A percentile compares a stretch with the other conserved stretches of the same genome.
Conservation (phyloP, 2,113 vertebrate species). For the Eptatretus burgeri region DNA sequence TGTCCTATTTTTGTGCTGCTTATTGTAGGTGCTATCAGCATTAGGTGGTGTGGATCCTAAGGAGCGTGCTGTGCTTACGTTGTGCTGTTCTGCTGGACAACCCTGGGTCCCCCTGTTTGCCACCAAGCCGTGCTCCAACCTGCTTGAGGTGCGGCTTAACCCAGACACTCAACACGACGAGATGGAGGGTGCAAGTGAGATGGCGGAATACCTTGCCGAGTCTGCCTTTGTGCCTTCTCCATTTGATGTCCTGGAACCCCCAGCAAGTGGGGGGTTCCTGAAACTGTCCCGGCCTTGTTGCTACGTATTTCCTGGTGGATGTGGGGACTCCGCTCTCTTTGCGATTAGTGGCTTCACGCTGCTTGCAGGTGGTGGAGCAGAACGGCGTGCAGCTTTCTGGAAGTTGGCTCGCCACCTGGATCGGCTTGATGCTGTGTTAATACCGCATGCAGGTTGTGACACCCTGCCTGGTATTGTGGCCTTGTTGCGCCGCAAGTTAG, state of each 20-base stretch:
- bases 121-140: conserved; percentile 47
- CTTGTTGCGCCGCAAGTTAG: not conserved
- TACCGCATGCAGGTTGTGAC: not conserved
- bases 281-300: conserved; percentile 2
- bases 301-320: conserved; percentile 1
- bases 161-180: conserved; percentile 13
- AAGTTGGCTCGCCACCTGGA: conserved; percentile 4
- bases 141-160: conserved; percentile 49
- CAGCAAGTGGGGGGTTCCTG: not conserved
- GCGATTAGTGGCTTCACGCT: conserved; percentile 2
- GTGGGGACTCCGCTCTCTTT: conserved; percentile 4
- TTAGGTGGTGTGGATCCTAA: not conserved
- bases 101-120: conserved; percentile 33
- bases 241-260: not conserved
- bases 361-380: not conserved
- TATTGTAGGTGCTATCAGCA: not conserved
- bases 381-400: conserved; percentile 1
- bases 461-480: not conserved
- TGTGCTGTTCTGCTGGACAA: conserved; percentile 31
- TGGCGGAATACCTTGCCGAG: conserved; percentile 4
- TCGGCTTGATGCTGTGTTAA: not conserved
- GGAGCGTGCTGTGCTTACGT: conserved; percentile 20
- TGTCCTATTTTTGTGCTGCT: not conserved
- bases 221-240: not conserved
- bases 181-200: conserved; percentile 3